These are phyloP conservation scores for Dryocosmus kuriphilus DNA, from an alignment of 2,888 invertebrate genomes.

Conservation along the genomic window DNA sequence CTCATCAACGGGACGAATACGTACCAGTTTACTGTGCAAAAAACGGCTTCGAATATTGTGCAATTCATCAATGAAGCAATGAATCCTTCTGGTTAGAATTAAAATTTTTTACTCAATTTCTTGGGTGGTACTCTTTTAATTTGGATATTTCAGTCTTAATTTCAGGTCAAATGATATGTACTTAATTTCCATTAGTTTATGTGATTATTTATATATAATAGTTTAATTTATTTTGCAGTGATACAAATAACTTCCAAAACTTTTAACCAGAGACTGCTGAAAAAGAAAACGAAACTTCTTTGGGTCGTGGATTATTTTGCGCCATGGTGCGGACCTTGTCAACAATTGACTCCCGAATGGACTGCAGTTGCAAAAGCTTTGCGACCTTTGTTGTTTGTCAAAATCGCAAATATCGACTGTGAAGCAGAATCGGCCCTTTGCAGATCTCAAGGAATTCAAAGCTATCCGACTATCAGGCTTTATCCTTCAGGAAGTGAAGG, in stretches of 20 bases:
- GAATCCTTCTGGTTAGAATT: slow-evolving; percentile 78
- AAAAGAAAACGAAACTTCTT: slow-evolving; percentile 79
- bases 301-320: slow-evolving; percentile 87
- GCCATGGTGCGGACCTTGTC: slow-evolving; percentile 88
- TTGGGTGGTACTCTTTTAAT: slow-evolving; percentile 19
- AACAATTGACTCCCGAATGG: slow-evolving; percentile 84
- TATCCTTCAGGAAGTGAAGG: slow-evolving; percentile 82
- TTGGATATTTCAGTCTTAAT: neutral
- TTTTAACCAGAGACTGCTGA: slow-evolving; percentile 79
- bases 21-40: slow-evolving; percentile 81
- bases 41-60: slow-evolving; percentile 80
- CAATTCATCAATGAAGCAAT: slow-evolving; percentile 83
- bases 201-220: neutral
- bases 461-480: slow-evolving; percentile 85
- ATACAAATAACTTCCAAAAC: slow-evolving; percentile 79
- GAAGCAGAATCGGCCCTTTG: slow-evolving; percentile 81
- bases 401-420: slow-evolving; percentile 85
- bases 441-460: slow-evolving; percentile 80
- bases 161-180: too few species aligned
- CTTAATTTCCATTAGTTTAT: too few species aligned
- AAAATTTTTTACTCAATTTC: neutral
- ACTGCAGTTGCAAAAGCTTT: slow-evolving; percentile 82
- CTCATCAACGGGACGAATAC: slow-evolving; percentile 81
- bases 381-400: slow-evolving; percentile 77
- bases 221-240: slow-evolving; percentile 76